Evolutionary conservation across 2,797 vertebrate species (phyloP), one percentile per base, ranked within the genome.

Genomic region (Rhinophrynus dorsalis): DNA sequence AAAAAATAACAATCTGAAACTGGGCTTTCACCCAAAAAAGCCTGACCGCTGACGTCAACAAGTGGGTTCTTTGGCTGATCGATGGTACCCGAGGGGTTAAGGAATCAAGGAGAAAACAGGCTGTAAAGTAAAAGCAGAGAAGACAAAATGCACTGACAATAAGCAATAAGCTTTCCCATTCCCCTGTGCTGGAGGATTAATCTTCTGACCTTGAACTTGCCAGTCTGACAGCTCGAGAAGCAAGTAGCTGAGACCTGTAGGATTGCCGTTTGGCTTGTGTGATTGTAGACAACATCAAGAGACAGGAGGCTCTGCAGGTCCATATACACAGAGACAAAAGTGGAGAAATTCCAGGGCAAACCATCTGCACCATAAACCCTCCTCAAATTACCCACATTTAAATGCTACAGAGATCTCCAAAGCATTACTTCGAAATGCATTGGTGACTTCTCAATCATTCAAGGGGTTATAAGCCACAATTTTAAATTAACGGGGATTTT

Each of bases 131-230:
- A 27, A 30, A 29, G 32, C 32, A 21, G 17, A 9, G 51, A 56
- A 71, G 59, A 48, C 59, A 38, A 57, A 51, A n/a, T 56, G 59
- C 64, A 29, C 38, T 63, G 58, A 62, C 38, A 55, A 62, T 70
- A 37, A 47, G 58, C 58, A 63, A 52, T 57, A 64, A 40, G 59
- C 45, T 71, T 70, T 64, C 56, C 18, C 23, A 42, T 38, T 64
- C 68, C 68, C 68, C 23, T 48, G 68, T 32, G 68, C 38, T 50
- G 6, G 9, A 64, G 60, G 52, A 71, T 71, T 71, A 71, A 71
- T 60, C 68, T 71, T 57, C 68, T 62, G 56, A 64, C 59, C 52
- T 56, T 57, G 9, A 23, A 37, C 45, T 71, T 50, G 60, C 68
- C 51, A 64, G 54, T 9, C 17, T 55, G 48, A 70, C 58, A 47